These are phyloP conservation scores for Sebastes fasciatus DNA, from an alignment of 2,113 vertebrate species.

Conservation along the genomic window DNA sequence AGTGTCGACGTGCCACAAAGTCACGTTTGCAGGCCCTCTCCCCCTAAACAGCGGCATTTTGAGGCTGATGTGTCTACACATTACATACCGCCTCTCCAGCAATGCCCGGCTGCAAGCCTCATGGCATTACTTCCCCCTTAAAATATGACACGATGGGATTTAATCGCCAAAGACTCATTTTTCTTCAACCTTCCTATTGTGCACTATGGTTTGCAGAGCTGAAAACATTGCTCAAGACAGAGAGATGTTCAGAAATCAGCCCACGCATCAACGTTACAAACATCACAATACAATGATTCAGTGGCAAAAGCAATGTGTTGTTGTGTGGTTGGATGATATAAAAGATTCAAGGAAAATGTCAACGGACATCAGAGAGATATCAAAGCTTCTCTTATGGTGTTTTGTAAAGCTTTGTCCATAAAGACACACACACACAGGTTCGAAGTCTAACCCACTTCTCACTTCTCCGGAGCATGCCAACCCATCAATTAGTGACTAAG, in stretches of 20 bases:
- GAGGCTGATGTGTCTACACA: no score
- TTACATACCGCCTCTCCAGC: no score
- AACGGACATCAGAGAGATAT: constrained; percentile 1
- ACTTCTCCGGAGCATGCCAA: constrained; percentile 68
- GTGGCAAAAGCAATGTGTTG: not conserved
- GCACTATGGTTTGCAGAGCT: constrained; percentile 10
- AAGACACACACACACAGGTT: constrained; percentile 34
- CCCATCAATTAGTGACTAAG: constrained; percentile 79
- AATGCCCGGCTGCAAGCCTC: no score
- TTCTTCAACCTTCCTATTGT: not conserved
- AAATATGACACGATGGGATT: not conserved
- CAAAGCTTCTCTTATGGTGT: not conserved
- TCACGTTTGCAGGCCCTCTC: no score
- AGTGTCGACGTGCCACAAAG: no score
- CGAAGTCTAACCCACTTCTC: constrained; percentile 28
- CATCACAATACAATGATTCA: constrained; percentile 28
- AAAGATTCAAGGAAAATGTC: constrained; percentile 34
- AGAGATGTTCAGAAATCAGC: constrained; percentile 21
- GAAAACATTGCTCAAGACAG: constrained; percentile 2
- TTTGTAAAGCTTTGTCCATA: constrained; percentile 16
- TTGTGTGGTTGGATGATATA: constrained; percentile 8
- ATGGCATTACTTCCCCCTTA: not conserved
- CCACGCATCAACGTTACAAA: constrained; percentile 12
- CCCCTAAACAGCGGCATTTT: no score
- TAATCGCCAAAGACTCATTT: not conserved